Base-by-base conservation (phyloP, 2,888 invertebrate genomes). In the Tetragonula carbonaria region DNA sequence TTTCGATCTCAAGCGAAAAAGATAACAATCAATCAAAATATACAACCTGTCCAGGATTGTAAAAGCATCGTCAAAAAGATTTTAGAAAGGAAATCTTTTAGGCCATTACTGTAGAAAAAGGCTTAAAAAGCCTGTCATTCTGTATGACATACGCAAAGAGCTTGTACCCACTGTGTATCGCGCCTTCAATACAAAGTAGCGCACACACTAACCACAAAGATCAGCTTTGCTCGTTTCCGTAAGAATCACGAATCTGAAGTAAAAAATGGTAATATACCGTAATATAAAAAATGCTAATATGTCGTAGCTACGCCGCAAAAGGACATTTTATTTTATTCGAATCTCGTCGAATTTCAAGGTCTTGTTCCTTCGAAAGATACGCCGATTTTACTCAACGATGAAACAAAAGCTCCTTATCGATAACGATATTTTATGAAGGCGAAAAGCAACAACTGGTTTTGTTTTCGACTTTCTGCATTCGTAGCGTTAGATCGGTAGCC, bases 271-370 rank as follows among this genome's bases (percentile, higher is more conserved):
- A 33, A 66, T 16, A 16, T 59, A 14, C 55, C 16, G 38, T 23
- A 70, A 62, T n/a, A 28, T 28, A 28, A 28, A 28, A 28, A 28
- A 28, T 28, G 28, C 1, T 28, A 28, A 28, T 28, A 28, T 28
- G 18, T n/a, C 62, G 38, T 59, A 23, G 23, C 33, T n/a, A 33
- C 33, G 45, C 16, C 55, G 51, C 51, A 65, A 72, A 65, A 65
- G 65, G 65, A 65, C 8, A 16, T 53, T 55, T 33, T 28, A 53
- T 38, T 72, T 28, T 14, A 50, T 45, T 28, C 67, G 23, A 21
- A 16, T 68, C 63, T 38, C 4, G 74, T 38, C 21, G 62, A 59
- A 67, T 59, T 67, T 74, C 74, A 1, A 33, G 21, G 51, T 16
- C 11, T 50, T 45, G 23, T n/a, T 38, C 21, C 14, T n/a, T 28